Conservation (phyloP, 1,140 invertebrate genomes). For the Drosophila punjabiensis region DNA sequence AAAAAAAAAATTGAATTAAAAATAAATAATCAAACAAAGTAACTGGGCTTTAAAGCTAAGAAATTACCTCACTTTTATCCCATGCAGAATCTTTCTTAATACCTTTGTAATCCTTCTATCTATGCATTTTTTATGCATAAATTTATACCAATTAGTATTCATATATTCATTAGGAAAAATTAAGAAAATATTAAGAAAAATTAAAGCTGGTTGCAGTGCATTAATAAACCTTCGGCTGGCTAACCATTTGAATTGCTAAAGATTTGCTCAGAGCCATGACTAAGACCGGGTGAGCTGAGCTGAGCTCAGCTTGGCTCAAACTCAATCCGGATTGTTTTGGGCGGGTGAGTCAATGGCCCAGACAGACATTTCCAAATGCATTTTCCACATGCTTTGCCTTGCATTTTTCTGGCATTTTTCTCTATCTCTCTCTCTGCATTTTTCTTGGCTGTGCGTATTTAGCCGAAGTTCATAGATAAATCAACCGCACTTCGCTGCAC, state of each 20-base stretch:
- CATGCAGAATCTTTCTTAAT: not conserved
- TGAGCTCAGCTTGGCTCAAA: constrained; percentile 29
- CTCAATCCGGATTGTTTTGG: constrained; percentile 21
- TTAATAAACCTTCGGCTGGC: constrained; percentile 60
- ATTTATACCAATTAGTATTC: not conserved
- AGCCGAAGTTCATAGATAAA: constrained; percentile 43
- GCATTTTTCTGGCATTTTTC: constrained; percentile 29
- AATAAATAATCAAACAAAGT: not conserved
- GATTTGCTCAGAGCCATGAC: constrained; percentile 46
- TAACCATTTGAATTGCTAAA: constrained; percentile 57
- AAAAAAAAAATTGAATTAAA: not conserved
- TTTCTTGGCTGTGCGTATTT: constrained; percentile 48
- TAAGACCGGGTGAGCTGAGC: constrained; percentile 62
- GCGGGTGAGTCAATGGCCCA: constrained; percentile 70
- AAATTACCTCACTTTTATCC: not conserved
- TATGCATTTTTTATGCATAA: not conserved
- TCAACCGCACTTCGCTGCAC: constrained; percentile 57
- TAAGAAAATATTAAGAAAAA: constrained; percentile 12
- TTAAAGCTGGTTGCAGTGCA: constrained; percentile 17
- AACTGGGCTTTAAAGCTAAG: not conserved
- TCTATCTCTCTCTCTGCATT: not conserved
- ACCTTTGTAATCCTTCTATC: not conserved
- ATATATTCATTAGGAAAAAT: not conserved
- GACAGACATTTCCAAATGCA: constrained; percentile 44
- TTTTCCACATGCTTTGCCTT: constrained; percentile 40